These are phyloP conservation scores for Drosophila neonasuta DNA, from an alignment of 2,888 invertebrate genomes.

Conservation along the genomic window DNA sequence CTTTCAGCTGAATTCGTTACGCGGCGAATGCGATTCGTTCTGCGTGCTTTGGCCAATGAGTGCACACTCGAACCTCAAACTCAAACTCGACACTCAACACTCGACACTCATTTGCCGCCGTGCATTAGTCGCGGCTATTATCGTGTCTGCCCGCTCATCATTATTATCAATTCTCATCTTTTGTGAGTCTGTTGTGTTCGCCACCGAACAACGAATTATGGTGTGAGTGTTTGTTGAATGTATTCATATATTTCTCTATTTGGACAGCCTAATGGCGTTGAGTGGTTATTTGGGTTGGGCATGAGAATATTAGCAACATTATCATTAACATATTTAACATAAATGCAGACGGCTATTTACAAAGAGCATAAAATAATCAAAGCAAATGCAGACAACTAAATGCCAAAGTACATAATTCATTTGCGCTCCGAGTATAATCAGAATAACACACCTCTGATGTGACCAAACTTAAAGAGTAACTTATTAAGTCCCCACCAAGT, in stretches of 20 bases:
- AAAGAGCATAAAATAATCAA: constrained; percentile 28
- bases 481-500: neutral
- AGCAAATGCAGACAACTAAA: constrained; percentile 8
- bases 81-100: constrained; percentile 44
- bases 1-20: constrained; percentile 57
- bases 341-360: constrained; percentile 42
- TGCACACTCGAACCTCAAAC: constrained; percentile 11
- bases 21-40: constrained; percentile 70
- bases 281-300: constrained; percentile 44
- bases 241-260: constrained; percentile 42
- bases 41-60: constrained; percentile 42
- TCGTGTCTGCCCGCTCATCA: constrained; percentile 57
- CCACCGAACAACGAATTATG: constrained; percentile 34
- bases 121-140: constrained; percentile 76
- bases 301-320: constrained; percentile 68
- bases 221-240: constrained; percentile 16
- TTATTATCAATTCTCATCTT: constrained; percentile 62
- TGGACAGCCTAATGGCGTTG: constrained; percentile 60
- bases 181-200: constrained; percentile 35
- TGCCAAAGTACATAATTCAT: constrained; percentile 1
- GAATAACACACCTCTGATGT: neutral
- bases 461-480: too few species aligned
- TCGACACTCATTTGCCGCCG: constrained; percentile 65
- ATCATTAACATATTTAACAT: constrained; percentile 70
- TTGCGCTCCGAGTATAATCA: neutral